Percentiles rank a stretch among this genome's conserved stretches.
Conservation (phyloP, 2,113 vertebrate species). For the Acrocephalus kingi region DNA sequence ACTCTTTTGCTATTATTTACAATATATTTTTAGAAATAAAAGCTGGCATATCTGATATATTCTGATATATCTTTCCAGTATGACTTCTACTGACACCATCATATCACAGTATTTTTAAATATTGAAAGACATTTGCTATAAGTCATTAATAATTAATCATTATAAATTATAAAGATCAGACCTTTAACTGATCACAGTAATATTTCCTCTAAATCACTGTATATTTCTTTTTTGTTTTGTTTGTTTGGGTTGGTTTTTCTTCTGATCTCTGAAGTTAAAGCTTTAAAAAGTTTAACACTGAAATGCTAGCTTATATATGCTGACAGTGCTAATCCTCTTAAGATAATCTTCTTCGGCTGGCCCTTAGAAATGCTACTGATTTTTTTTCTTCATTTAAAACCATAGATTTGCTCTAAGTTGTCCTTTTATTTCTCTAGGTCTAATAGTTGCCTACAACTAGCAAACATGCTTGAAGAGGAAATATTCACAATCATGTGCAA, state of each 20-base stretch:
- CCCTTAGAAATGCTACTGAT: neutral
- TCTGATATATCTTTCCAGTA: neutral
- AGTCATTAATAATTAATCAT: neutral
- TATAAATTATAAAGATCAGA: neutral
- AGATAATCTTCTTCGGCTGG: neutral
- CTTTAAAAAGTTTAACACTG: neutral
- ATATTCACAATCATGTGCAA: neutral
- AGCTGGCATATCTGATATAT: neutral
- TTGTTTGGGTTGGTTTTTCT: fast-evolving
- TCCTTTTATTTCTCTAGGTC: neutral
- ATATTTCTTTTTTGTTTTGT: neutral
- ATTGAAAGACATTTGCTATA: neutral
- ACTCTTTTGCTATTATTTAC: neutral
- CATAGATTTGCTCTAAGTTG: neutral
- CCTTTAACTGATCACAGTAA: neutral
- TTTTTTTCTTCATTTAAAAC: neutral
- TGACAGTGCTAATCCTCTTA: neutral
- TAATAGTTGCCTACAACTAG: neutral
- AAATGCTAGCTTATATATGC: neutral
- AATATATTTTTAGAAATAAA: neutral
- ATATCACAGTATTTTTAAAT: neutral
- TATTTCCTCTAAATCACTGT: neutral
- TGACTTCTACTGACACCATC: neutral
- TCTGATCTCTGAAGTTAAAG: neutral
- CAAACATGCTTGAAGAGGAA: neutral